Percentiles rank a stretch among this genome's conserved stretches.
Conservation (phyloP, 2,888 invertebrate species). For the Bhutanitis thaidina region DNA sequence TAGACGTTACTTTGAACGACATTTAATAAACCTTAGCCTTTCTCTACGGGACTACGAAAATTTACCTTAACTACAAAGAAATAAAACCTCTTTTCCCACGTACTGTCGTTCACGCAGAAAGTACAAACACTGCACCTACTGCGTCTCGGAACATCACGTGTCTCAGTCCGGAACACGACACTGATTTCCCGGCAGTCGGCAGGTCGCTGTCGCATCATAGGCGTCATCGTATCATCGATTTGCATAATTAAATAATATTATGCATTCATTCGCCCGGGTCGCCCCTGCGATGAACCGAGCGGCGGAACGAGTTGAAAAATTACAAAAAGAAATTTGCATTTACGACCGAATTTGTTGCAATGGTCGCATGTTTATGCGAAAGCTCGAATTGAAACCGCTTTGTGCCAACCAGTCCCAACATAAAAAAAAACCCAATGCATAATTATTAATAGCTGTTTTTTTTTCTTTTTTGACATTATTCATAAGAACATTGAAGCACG, state of each 20-base stretch:
- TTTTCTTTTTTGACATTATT: background rate
- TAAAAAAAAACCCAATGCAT: background rate
- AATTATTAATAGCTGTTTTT: background rate
- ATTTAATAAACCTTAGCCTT: no score
- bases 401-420: background rate
- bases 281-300: constrained; percentile 3
- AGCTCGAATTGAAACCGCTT: background rate
- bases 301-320: background rate
- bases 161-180: constrained; percentile 31
- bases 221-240: constrained; percentile 58
- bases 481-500: background rate
- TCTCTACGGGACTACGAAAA: no score
- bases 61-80: no score
- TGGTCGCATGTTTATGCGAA: background rate
- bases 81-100: no score
- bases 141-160: background rate
- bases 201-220: constrained; percentile 53
- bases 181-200: constrained; percentile 61
- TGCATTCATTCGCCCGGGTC: constrained; percentile 49
- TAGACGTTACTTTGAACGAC: no score
- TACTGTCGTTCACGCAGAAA: no score
- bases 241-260: constrained; percentile 74
- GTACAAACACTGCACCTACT: background rate
- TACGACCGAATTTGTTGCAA: background rate
- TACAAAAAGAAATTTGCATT: constrained; percentile 10